Percentiles rank a stretch among this genome's conserved stretches.
phyloP scores from a whole-genome alignment of 53 echinoderm and acorn worm genomes.

The Echinarachnius parma region DNA sequence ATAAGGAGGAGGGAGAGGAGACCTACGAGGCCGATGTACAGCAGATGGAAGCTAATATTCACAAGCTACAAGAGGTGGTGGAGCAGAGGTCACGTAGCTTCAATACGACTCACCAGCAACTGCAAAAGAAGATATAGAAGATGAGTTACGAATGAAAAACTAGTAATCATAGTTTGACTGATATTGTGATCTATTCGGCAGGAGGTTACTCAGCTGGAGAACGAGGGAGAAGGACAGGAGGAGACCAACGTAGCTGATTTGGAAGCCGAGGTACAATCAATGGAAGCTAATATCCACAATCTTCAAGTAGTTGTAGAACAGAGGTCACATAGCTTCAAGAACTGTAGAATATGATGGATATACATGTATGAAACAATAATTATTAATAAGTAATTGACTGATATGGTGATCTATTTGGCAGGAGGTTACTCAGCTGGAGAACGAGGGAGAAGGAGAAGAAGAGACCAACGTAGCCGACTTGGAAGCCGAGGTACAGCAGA shows the following conservation, averaged over 20 bases:
- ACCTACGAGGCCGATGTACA: slow-evolving; percentile 65
- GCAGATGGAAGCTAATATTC: slow-evolving; percentile 47
- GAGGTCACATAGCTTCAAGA: too few species aligned
- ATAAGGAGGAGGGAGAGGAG: slow-evolving; percentile 30
- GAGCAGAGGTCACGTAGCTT: too few species aligned
- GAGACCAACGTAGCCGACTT: slow-evolving; percentile 54
- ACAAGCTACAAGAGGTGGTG: slow-evolving; percentile 28
- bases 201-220: slow-evolving; percentile 66
- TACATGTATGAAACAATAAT: too few species aligned
- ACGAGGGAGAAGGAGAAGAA: slow-evolving; percentile 31
- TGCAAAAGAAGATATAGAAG: too few species aligned
- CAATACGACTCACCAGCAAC: slow-evolving; percentile 1
- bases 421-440: slow-evolving; percentile 66
- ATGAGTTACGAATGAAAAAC: too few species aligned
- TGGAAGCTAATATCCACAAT: slow-evolving; percentile 43
- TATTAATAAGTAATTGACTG: too few species aligned
- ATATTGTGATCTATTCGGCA: too few species aligned
- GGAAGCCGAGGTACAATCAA: slow-evolving; percentile 69
- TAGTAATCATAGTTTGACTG: too few species aligned
- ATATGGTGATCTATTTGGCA: too few species aligned
- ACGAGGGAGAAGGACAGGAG: slow-evolving; percentile 29
- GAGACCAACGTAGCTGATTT: slow-evolving; percentile 57
- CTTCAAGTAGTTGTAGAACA: too few species aligned
- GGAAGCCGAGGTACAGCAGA: slow-evolving; percentile 71
- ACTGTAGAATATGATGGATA: too few species aligned